Percentiles rank a stretch among this genome's conserved stretches.
phyloP scores from a whole-genome alignment of 2,888 invertebrate species.

The Anthophora plumipes region DNA sequence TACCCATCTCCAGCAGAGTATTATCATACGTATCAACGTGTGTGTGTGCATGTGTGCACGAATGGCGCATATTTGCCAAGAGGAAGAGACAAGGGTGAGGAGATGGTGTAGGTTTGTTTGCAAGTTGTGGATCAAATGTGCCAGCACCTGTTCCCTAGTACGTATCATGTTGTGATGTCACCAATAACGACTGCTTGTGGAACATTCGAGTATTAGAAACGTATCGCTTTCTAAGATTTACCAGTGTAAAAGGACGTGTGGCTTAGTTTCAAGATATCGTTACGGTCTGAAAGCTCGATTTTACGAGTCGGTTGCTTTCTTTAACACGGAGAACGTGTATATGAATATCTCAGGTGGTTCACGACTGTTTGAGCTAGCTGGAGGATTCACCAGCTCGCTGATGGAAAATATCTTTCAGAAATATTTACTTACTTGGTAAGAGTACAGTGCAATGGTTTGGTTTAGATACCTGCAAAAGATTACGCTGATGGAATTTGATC shows the following conservation, averaged over 20 bases:
- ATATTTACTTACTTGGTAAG: not conserved
- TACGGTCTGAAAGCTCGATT: not conserved
- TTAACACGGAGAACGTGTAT: not conserved
- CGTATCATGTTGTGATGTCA: slow-evolving; percentile 17
- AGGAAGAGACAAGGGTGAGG: not conserved
- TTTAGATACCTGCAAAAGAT: too few species aligned
- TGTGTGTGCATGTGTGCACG: too few species aligned
- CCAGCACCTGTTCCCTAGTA: not conserved
- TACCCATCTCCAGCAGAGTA: not conserved
- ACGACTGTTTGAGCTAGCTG: too few species aligned
- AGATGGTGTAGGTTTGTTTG: slow-evolving; percentile 19
- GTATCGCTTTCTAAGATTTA: slow-evolving; percentile 6
- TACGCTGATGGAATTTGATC: too few species aligned
- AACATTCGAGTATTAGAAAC: slow-evolving; percentile 18
- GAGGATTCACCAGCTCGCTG: not conserved
- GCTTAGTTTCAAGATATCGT: slow-evolving; percentile 1
- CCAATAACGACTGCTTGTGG: not conserved
- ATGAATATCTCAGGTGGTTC: not conserved
- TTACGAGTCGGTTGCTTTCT: not conserved
- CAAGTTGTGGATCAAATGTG: slow-evolving; percentile 24
- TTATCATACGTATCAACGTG: not conserved
- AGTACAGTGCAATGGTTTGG: too few species aligned
- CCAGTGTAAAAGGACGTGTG: not conserved
- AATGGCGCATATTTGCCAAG: slow-evolving; percentile 20
- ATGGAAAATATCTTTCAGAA: not conserved